Evolutionary conservation across 2,888 invertebrate species (phyloP).

Genomic region (Leptinotarsa rubiginosa): DNA sequence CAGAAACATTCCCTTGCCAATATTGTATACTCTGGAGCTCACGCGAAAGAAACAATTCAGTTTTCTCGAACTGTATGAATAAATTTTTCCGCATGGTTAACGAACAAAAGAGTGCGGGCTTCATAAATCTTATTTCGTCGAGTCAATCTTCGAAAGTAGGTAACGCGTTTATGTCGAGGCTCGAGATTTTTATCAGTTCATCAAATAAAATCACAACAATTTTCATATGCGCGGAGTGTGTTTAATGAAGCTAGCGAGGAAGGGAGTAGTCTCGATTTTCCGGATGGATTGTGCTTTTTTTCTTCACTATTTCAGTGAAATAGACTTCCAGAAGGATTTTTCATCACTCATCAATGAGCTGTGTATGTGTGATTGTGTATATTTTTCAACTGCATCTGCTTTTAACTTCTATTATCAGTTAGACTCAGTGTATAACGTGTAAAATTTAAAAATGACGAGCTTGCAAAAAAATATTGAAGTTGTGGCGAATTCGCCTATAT

Average conservation of each 20-base stretch:
- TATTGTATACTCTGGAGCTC: neutral
- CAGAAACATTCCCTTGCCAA: neutral
- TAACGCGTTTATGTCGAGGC: slow-evolving; percentile 2
- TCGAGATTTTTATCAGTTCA: slow-evolving; percentile 11
- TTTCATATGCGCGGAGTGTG: neutral
- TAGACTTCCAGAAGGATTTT: too few relatives aligned
- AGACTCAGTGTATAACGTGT: too few relatives aligned
- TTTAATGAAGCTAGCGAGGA: neutral
- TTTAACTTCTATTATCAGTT: too few relatives aligned
- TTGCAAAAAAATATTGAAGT: too few relatives aligned
- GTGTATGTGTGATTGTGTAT: too few relatives aligned
- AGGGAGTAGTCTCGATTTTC: neutral
- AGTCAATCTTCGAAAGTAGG: slow-evolving; percentile 15
- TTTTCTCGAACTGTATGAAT: neutral
- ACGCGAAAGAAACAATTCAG: neutral
- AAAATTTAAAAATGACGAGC: too few relatives aligned
- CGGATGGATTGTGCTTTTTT: neutral
- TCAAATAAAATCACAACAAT: slow-evolving; percentile 18
- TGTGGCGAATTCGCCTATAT: too few relatives aligned
- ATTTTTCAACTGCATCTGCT: too few relatives aligned
- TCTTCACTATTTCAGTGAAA: neutral
- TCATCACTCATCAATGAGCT: too few relatives aligned
- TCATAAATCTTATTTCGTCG: neutral
- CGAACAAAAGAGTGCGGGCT: neutral
- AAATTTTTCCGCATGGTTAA: slow-evolving; percentile 4